Evolutionary conservation across 30 jellyfish, hydroid and myxozoan genomes (phyloP).

Genomic region (Rhopilema esculentum): DNA sequence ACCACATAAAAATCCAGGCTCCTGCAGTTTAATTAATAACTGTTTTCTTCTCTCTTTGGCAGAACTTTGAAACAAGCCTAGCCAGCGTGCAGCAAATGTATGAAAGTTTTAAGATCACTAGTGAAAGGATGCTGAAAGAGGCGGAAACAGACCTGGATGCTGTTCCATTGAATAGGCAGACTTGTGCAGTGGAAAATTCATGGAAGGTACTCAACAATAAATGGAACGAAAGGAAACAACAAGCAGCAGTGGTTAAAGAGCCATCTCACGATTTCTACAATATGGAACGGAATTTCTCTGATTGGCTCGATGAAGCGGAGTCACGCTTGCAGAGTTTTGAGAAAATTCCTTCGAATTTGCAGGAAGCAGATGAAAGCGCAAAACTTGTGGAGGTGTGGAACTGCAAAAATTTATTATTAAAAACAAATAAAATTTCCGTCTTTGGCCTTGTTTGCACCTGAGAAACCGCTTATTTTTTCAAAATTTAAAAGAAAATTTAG

Average conservation of each 20-base stretch:
- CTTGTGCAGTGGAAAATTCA: slow-evolving; percentile 23
- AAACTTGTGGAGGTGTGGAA: slow-evolving; percentile 19
- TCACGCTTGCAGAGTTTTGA: slow-evolving; percentile 16
- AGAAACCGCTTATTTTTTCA: too few relatives aligned
- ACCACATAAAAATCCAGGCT: too few relatives aligned
- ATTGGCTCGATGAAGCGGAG: slow-evolving; percentile 48
- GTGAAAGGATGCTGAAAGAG: slow-evolving; percentile 22
- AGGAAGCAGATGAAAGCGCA: slow-evolving; percentile 11
- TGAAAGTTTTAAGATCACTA: slow-evolving; percentile 4
- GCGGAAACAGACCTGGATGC: slow-evolving; percentile 12
- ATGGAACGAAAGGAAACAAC: slow-evolving; percentile 9
- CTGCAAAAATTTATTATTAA: too few relatives aligned
- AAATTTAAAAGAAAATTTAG: too few relatives aligned
- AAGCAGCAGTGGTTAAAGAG: background rate
- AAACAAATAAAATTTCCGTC: too few relatives aligned
- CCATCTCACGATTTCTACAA: slow-evolving; percentile 34
- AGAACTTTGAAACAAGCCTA: slow-evolving; percentile 20
- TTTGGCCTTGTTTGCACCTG: too few relatives aligned
- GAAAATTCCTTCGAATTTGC: slow-evolving; percentile 16
- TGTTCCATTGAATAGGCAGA: slow-evolving; percentile 24
- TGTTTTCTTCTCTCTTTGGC: background rate
- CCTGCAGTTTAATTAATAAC: background rate
- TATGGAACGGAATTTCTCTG: slow-evolving; percentile 7
- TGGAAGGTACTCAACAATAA: slow-evolving; percentile 29
- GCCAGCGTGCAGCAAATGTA: slow-evolving; percentile 36